These are phyloP conservation scores for Caenorhabditis parvicauda DNA, from an alignment of 2,888 invertebrate genomes.

Conservation along the genomic window DNA sequence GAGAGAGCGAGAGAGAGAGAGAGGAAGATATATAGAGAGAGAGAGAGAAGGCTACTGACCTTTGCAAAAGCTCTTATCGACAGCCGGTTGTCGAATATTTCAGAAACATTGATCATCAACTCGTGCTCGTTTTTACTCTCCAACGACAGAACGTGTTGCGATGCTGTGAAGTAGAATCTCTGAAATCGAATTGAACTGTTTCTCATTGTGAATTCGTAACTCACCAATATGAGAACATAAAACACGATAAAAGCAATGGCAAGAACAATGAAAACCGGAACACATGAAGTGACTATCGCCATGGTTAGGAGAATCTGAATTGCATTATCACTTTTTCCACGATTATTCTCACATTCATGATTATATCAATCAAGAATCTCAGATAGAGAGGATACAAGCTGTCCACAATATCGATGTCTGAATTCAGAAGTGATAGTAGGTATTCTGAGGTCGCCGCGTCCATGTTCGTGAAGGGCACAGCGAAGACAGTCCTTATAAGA, in stretches of 20 bases:
- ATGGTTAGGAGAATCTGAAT: constrained; percentile 34
- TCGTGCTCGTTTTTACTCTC: constrained; percentile 22
- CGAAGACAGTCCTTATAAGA: constrained; percentile 53
- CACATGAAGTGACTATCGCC: constrained; percentile 23
- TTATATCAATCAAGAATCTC: constrained; percentile 35
- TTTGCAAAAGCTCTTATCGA: constrained; percentile 19
- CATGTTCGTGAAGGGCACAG: too few relatives aligned
- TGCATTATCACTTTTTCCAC: constrained; percentile 4
- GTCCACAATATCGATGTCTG: constrained; percentile 52
- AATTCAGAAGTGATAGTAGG: too few relatives aligned
- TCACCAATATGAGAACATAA: constrained; percentile 37
- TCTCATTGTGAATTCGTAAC: neutral
- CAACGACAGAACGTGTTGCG: constrained; percentile 71
- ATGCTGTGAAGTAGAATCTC: constrained; percentile 88
- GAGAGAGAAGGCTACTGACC: too few relatives aligned
- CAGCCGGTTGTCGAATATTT: constrained; percentile 21
- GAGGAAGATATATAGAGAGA: too few relatives aligned
- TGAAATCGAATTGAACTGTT: constrained; percentile 63
- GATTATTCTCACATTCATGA: constrained; percentile 16
- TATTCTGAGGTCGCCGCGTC: too few relatives aligned
- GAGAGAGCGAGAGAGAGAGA: too few relatives aligned
- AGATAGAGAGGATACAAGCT: constrained; percentile 32
- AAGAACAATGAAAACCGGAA: constrained; percentile 29
- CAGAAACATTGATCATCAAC: constrained; percentile 17
- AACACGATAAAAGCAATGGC: constrained; percentile 38